Percentiles rank a stretch among this genome's conserved stretches.
These are phyloP conservation scores for Pholis gunnellus DNA, from an alignment of 2,113 vertebrate species.

Conservation along the genomic window DNA sequence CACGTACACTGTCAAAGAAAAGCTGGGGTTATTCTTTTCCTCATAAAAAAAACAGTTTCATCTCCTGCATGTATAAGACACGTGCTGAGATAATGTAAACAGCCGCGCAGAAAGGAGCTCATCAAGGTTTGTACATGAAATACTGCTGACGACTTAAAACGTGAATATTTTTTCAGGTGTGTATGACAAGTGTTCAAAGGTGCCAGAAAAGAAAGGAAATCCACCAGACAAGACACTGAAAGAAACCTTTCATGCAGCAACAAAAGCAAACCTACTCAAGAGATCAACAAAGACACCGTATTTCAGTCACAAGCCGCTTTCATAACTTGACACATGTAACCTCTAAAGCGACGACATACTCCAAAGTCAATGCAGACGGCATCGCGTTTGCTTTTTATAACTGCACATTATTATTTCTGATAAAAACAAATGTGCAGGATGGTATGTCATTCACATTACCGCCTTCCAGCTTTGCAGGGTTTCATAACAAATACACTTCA, in stretches of 20 bases:
- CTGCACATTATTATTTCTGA: not conserved
- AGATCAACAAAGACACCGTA: not conserved
- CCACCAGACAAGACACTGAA: not conserved
- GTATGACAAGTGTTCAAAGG: constrained; percentile 1
- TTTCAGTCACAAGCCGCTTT: not conserved
- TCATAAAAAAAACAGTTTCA: not conserved
- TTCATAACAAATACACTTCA: not conserved
- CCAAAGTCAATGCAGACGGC: not conserved
- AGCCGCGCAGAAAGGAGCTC: constrained; percentile 10
- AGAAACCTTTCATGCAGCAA: constrained; percentile 16
- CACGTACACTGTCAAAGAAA: not conserved
- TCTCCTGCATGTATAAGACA: not conserved
- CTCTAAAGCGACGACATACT: not conserved
- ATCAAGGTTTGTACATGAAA: not conserved
- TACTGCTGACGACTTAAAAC: not conserved
- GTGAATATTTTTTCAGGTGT: not conserved
- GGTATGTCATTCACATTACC: not conserved
- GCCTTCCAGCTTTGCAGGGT: not conserved
- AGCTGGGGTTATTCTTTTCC: not conserved
- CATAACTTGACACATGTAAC: constrained; percentile 5
- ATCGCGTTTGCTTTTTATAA: constrained; percentile 4
- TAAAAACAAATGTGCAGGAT: not conserved
- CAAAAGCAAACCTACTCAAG: not conserved
- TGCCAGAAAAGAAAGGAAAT: not conserved
- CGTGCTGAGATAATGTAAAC: not conserved